Evolutionary conservation across 2,113 vertebrate genomes (phyloP).

Genomic region (Tichodroma muraria): DNA sequence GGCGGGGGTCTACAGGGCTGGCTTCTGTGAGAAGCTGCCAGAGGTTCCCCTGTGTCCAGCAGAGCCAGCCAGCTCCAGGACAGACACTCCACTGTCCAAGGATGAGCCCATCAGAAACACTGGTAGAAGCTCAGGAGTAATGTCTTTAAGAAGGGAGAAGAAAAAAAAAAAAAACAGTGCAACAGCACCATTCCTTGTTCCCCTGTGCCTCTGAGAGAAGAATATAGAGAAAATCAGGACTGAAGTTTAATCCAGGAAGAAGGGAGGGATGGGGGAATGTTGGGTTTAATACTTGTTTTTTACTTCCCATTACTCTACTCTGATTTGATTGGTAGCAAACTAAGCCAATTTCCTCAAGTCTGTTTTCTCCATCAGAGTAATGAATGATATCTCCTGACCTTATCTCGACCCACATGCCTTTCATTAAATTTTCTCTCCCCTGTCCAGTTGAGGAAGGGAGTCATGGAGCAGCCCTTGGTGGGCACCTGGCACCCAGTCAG

Average conservation of each 20-base stretch:
- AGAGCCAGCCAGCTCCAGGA: not conserved
- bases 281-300: not conserved
- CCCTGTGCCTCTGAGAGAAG: not conserved
- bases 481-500: not conserved
- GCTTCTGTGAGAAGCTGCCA: not conserved
- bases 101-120: fast-evolving
- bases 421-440: not conserved
- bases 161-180: fast-evolving
- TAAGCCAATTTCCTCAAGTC: not conserved
- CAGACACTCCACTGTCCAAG: not conserved
- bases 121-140: not conserved
- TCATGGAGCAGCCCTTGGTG: not conserved
- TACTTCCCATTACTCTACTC: not conserved
- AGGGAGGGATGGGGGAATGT: not conserved
- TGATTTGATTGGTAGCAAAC: not conserved
- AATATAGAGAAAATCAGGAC: not conserved
- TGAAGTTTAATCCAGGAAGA: not conserved
- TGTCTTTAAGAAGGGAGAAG: too few relatives aligned
- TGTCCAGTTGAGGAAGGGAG: not conserved
- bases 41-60: not conserved
- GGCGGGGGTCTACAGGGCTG: fast-evolving
- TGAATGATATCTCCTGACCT: not conserved
- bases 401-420: fast-evolving
- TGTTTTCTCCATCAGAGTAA: not conserved
- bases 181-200: not conserved